Percentiles rank a stretch among this genome's conserved stretches.
Conservation (phyloP, 2,888 invertebrate genomes). For the Caenorhabditis panamensis region DNA sequence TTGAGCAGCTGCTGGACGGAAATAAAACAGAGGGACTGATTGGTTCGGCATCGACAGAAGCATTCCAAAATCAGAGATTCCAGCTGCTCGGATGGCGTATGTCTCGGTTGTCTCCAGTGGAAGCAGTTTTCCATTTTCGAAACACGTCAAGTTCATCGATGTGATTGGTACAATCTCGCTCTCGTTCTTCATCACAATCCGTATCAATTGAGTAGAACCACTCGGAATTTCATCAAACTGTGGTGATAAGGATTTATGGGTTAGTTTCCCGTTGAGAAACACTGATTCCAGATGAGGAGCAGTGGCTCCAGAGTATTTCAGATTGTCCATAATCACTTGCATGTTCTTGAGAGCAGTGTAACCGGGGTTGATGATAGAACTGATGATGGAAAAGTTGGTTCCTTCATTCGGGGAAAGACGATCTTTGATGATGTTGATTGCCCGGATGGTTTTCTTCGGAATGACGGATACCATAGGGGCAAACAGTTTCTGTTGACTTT, state of each 20-base stretch:
- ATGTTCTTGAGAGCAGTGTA: constrained; percentile 60
- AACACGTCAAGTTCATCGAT: constrained; percentile 45
- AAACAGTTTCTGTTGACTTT: constrained; percentile 58
- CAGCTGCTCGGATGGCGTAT: constrained; percentile 56
- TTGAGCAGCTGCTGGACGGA: constrained; percentile 62
- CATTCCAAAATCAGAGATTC: constrained; percentile 57
- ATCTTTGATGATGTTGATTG: constrained; percentile 60
- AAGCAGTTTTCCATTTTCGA: constrained; percentile 39
- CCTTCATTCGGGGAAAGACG: constrained; percentile 46
- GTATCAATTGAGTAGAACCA: constrained; percentile 43
- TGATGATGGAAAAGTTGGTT: constrained; percentile 60
- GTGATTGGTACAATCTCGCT: constrained; percentile 30
- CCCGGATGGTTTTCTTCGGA: constrained; percentile 56
- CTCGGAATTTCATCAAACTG: constrained; percentile 35
- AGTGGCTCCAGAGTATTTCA: background rate
- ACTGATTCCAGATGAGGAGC: constrained; percentile 29
- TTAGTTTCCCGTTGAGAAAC: constrained; percentile 44
- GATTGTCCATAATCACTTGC: constrained; percentile 21
- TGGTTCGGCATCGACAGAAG: constrained; percentile 45
- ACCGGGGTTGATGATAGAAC: constrained; percentile 68
- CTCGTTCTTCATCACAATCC: constrained; percentile 27
- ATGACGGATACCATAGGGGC: constrained; percentile 38
- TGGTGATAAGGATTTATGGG: constrained; percentile 14
- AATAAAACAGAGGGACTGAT: constrained; percentile 61
- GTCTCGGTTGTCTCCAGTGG: constrained; percentile 52